Evolutionary conservation across 2,888 invertebrate genomes (phyloP), one percentile per base, ranked within the genome.

Genomic region (Andrena chrysosceles): DNA sequence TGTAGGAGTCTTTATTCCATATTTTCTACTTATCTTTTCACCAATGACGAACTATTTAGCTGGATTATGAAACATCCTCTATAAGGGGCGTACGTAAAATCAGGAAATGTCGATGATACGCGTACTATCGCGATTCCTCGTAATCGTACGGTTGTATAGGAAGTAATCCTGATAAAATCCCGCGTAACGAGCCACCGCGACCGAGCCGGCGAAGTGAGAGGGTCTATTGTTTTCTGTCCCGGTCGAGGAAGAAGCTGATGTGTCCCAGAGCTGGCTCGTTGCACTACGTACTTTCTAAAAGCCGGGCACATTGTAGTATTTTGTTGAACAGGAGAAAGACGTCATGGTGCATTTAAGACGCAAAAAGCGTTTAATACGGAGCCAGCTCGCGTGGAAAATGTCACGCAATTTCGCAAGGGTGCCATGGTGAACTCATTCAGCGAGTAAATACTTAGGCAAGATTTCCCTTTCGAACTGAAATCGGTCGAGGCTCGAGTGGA

Each of bases 291-390:
- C 86, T 86, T 86, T 86, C 86, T 79, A 85, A 68, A 54, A 56
- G 66, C 68, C 71, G 64, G 48, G 62, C 60, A 49, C 73, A 33
- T 71, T 20, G 56, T 69, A 49, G 64, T 29, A 62, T 79, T 72
- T 63, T 35, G 67, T 35, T 63, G 49, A 67, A 5, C 54, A 23
- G 60, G 71, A 69, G 67, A 80, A 63, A 68, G 56, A 72, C 62
- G 71, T 84, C 77, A 76, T 80, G 87, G 79, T 42, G 74, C 77
- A 74, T 87, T 87, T 85, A 84, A 81, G 71, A 69, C 52, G 68
- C 84, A 66, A 82, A 56, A 77, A 85, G 69, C 83, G 74, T 84
- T 76, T 75, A 67, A 83, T 49, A 7, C 59, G 33, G 23, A 49
- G n/a, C 20, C 26, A 23, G 7, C 62, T 67, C 29, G 33, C 60